Evolutionary conservation across 2,797 vertebrate genomes (phyloP), one percentile per base, ranked within the genome.

Genomic region (Lagodon rhomboides): DNA sequence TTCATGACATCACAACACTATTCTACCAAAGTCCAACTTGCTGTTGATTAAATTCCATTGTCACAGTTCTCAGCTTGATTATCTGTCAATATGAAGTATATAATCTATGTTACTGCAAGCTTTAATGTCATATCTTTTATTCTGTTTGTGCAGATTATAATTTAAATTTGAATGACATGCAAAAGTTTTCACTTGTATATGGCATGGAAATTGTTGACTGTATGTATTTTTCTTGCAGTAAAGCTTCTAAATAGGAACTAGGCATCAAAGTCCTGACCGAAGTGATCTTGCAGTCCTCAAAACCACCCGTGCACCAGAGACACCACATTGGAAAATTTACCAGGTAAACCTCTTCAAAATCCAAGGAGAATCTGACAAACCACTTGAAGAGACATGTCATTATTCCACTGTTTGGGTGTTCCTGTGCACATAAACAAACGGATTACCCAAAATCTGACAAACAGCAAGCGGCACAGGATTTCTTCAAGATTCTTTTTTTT

Each of bases 361-460:
- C 82, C 79, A 85, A 78, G 81, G 47, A 84, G 87, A 89, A 86
- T 63, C 84, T 79, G 73, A 56, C 72, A 79, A 84, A 90, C 85
- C 85, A 85, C 78, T 83, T 79, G 53, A 83, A 85, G 85, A 86
- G 85, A 85, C 80, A 70, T 84, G 80, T 77, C 76, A 82, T 87
- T 89, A 89, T 86, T 87, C 76, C 74, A 72, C 83, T 84, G 87
- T 87, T 76, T 87, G 88, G 74, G 82, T 89, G 82, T 89, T 90
- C 84, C 83, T 63, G 64, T 70, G 54, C 82, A 89, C 75, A 81
- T 75, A 89, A 92, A 90, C 89, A 91, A 88, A 83, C 15, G 78
- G 87, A 90, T 90, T 89, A 90, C 83, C 80, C 76, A 75, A 82
- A 89, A 84, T 90, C 79, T 85, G 85, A 90, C 75, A 77, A 87